Evolutionary conservation across 2,797 vertebrate genomes (phyloP).

Genomic region (Cossypha niveicapilla): DNA sequence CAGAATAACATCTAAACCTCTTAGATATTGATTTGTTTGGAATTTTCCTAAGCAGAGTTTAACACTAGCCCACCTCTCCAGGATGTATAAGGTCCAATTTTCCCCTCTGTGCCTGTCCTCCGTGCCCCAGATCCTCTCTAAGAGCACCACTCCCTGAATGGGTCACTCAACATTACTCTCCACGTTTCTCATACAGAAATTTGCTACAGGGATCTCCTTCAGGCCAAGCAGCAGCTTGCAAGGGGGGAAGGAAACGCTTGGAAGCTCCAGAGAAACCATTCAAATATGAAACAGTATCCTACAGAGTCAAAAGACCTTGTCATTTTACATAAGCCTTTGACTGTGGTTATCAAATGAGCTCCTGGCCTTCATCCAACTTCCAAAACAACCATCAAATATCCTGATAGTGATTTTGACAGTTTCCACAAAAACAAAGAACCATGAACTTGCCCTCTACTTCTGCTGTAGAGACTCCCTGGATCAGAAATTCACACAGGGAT

Average conservation of each 20-base stretch:
- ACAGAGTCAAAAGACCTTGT: neutral
- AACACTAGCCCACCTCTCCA: neutral
- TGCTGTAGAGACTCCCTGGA: neutral
- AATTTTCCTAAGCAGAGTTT: neutral
- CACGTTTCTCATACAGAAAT: neutral
- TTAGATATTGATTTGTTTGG: neutral
- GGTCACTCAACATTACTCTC: neutral
- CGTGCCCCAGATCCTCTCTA: neutral
- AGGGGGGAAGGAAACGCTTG: neutral
- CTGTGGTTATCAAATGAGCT: neutral
- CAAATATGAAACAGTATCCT: neutral
- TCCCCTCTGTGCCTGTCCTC: neutral
- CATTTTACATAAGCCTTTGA: constrained; percentile 1
- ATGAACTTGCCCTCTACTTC: neutral
- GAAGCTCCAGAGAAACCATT: neutral
- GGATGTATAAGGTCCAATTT: neutral
- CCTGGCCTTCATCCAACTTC: neutral
- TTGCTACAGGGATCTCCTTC: neutral
- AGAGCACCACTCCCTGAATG: neutral
- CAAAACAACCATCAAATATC: neutral
- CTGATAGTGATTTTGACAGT: neutral
- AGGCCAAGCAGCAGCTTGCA: neutral
- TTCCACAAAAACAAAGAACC: neutral
- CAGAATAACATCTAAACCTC: neutral
- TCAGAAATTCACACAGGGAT: neutral